phyloP scores from a whole-genome alignment of 2,888 invertebrate species.

The Endomychus coccineus region DNA sequence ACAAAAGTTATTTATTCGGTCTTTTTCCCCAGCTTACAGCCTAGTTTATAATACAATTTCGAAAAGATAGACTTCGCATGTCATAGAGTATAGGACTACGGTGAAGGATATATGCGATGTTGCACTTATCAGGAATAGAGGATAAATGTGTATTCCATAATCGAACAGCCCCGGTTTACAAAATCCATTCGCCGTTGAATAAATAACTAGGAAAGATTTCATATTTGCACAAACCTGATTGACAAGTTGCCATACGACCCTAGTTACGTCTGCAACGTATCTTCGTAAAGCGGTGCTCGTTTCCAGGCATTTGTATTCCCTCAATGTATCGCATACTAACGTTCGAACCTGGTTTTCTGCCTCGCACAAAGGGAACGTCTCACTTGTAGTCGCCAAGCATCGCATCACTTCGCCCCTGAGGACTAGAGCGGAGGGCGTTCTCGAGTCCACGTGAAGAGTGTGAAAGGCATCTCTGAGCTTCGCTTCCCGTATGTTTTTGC shows the following conservation, averaged over 20 bases:
- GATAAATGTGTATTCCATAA: too few species aligned
- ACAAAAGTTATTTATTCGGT: too few species aligned
- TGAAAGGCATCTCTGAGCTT: constrained; percentile 66
- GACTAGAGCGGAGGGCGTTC: constrained; percentile 44
- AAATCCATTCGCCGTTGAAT: too few species aligned
- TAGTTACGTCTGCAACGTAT: constrained; percentile 74
- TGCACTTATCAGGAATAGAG: too few species aligned
- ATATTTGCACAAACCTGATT: constrained; percentile 53
- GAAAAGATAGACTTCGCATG: too few species aligned
- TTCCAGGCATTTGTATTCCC: constrained; percentile 87
- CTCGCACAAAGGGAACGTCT: constrained; percentile 62
- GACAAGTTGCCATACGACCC: constrained; percentile 80
- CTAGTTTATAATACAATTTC: too few species aligned
- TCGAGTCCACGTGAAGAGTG: constrained; percentile 34
- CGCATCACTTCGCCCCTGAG: constrained; percentile 54
- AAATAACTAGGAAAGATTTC: too few species aligned
- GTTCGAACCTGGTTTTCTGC: constrained; percentile 57
- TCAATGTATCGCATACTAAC: constrained; percentile 72
- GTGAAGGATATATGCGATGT: too few species aligned
- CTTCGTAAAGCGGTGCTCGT: constrained; percentile 68
- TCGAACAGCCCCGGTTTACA: too few species aligned
- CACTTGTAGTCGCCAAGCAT: constrained; percentile 57
- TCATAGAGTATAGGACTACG: too few species aligned
- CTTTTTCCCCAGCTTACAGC: too few species aligned
- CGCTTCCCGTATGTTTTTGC: constrained; percentile 62